Percentiles rank a stretch among this genome's conserved stretches.
These are phyloP conservation scores for Sterrhoptilus dennistouni DNA, from an alignment of 2,113 vertebrate genomes.

Conservation along the genomic window DNA sequence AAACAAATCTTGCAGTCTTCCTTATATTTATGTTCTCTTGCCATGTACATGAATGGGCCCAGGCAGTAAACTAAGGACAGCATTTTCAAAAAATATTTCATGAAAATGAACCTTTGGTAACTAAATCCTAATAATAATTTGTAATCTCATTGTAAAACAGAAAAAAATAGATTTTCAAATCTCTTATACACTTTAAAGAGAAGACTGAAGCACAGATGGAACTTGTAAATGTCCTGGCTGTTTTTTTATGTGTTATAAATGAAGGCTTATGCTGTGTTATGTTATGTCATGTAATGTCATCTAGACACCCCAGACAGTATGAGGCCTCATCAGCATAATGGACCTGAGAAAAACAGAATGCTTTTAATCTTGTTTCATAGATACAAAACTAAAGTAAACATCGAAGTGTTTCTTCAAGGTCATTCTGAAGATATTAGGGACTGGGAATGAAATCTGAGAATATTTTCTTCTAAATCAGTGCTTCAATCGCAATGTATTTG, in stretches of 20 bases:
- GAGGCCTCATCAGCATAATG: not conserved
- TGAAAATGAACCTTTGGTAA: not conserved
- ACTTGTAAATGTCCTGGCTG: not conserved
- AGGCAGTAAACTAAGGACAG: not conserved
- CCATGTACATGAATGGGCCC: not conserved
- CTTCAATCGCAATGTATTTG: not conserved
- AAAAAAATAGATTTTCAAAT: not conserved
- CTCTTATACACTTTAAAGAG: not conserved
- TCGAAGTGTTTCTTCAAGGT: not conserved
- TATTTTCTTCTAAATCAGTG: not conserved
- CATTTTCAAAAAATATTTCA: not conserved
- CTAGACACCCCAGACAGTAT: not conserved
- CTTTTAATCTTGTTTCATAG: not conserved
- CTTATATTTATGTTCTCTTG: not conserved
- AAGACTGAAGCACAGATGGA: not conserved
- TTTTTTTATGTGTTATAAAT: not conserved
- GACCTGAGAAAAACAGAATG: not conserved
- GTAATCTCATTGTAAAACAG: not conserved
- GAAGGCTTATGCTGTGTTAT: not conserved
- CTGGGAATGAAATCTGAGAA: not conserved
- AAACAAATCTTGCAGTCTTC: constrained; percentile 17
- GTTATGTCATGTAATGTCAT: not conserved
- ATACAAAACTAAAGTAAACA: not conserved
- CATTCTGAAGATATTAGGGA: not conserved
- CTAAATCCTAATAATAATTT: not conserved